Evolutionary conservation across 2,113 vertebrate species (phyloP).

Genomic region (Todiramphus saurophagus): DNA sequence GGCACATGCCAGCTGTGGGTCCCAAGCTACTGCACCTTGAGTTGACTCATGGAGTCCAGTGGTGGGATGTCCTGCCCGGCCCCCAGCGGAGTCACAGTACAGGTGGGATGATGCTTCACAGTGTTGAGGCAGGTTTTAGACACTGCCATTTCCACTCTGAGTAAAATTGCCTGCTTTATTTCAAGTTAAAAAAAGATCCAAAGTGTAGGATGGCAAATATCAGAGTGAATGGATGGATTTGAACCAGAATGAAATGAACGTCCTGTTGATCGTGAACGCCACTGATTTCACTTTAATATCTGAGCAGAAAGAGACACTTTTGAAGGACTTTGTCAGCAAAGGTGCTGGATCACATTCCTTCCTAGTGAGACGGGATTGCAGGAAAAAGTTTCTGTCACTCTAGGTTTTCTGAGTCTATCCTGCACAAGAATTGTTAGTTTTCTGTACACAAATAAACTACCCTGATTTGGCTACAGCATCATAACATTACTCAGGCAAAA

Average conservation of each 20-base stretch:
- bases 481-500: background rate
- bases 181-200: background rate
- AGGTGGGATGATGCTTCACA: rapidly evolving
- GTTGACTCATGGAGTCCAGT: background rate
- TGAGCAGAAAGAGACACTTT: background rate
- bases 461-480: background rate
- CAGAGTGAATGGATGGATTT: background rate
- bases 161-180: background rate
- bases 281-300: background rate
- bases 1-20: rapidly evolving
- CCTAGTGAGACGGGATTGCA: background rate
- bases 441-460: background rate
- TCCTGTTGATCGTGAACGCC: background rate
- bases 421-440: background rate
- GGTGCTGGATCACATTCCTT: background rate
- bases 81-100: rapidly evolving
- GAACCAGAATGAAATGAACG: rapidly evolving
- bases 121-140: background rate
- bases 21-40: rapidly evolving
- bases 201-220: background rate
- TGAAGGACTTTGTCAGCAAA: background rate
- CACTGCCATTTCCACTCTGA: background rate
- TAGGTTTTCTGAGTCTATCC: background rate
- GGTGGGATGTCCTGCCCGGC: background rate
- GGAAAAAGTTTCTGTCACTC: background rate